These are phyloP conservation scores for Anseranas semipalmata DNA, from an alignment of 2,113 vertebrate species.

Conservation along the genomic window DNA sequence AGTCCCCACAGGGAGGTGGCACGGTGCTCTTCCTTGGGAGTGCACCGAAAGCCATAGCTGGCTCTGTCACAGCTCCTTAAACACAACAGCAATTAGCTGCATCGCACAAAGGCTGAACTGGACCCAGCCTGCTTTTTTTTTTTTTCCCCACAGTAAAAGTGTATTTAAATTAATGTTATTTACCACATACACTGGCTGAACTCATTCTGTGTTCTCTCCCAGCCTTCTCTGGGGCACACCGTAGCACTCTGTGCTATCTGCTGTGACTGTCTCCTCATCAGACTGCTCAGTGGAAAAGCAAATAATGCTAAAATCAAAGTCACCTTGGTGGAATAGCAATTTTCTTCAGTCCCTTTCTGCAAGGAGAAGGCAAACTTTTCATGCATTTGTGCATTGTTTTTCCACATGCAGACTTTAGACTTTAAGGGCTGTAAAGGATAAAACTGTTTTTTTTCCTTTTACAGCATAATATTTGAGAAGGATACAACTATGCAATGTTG, in stretches of 20 bases:
- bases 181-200: background rate
- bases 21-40: background rate
- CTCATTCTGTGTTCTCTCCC: background rate
- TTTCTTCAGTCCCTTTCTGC: background rate
- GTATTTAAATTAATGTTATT: background rate
- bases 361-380: background rate
- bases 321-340: background rate
- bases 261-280: background rate
- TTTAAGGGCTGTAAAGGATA: background rate
- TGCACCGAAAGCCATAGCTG: background rate
- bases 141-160: background rate
- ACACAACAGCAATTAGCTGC: background rate
- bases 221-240: background rate
- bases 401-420: background rate
- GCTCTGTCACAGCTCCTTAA: background rate
- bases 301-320: background rate
- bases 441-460: background rate
- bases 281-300: background rate
- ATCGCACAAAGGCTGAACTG: background rate
- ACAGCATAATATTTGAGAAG: background rate
- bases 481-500: background rate
- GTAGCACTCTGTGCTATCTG: background rate
- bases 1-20: background rate
- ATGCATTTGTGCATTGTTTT: background rate
- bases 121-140: background rate